A percentile compares a stretch with the other conserved stretches of the same genome.
Conservation (phyloP, 1,140 invertebrate genomes). For the Drosophila guanche region DNA sequence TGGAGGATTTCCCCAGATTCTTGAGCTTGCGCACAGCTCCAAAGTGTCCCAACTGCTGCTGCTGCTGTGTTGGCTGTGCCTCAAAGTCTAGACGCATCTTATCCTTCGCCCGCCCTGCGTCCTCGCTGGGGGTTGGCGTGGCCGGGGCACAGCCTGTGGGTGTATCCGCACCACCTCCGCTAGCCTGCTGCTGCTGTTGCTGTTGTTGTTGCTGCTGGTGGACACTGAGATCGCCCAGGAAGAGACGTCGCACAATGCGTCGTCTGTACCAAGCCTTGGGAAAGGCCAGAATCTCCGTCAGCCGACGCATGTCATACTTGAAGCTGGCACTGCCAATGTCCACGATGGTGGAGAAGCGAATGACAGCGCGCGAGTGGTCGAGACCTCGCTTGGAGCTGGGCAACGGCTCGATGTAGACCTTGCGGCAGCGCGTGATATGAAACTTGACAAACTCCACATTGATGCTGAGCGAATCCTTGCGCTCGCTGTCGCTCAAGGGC, state of each 20-base stretch:
- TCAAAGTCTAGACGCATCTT: constrained; percentile 70
- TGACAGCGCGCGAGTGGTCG: constrained; percentile 89
- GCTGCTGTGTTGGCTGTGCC: constrained; percentile 22
- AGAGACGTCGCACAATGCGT: constrained; percentile 95
- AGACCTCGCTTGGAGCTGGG: constrained; percentile 83
- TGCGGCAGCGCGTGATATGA: constrained; percentile 94
- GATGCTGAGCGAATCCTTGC: constrained; percentile 97
- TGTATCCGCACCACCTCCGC: constrained; percentile 45
- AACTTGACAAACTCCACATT: constrained; percentile 99
- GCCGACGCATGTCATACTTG: constrained; percentile 99
- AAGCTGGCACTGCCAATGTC: constrained; percentile 99
- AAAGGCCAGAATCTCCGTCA: constrained; percentile 98
- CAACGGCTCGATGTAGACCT: constrained; percentile 90
- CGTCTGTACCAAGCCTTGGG: constrained; percentile 99
- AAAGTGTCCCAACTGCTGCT: constrained; percentile 61
- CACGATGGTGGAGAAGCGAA: constrained; percentile 96
- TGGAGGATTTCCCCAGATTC: constrained; percentile 83
- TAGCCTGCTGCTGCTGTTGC: constrained; percentile 64
- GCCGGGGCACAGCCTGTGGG: constrained; percentile 42
- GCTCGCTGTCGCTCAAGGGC: constrained; percentile 92
- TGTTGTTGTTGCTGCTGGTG: constrained; percentile 73
- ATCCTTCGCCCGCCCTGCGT: constrained; percentile 50
- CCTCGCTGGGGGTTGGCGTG: constrained; percentile 66
- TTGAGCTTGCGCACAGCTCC: constrained; percentile 84
- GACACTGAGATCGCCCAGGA: constrained; percentile 94